Evolutionary conservation across 2,797 vertebrate genomes (phyloP).

Genomic region (Carcharodon carcharias): DNA sequence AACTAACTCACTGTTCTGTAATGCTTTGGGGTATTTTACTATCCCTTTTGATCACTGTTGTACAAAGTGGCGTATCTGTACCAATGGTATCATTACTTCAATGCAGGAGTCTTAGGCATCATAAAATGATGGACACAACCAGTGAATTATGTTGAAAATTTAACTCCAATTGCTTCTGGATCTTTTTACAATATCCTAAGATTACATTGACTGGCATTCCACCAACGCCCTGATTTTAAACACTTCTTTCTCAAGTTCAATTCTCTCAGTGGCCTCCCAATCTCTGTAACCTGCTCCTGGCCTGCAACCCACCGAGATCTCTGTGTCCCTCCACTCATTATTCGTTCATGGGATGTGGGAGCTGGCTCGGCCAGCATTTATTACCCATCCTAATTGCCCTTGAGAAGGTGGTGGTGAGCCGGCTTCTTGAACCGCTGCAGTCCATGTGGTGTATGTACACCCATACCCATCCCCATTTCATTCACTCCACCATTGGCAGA

Average conservation of each 20-base stretch:
- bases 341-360: too few relatives aligned
- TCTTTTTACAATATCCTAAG: neutral
- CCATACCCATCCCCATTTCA: neutral
- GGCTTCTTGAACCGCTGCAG: too few relatives aligned
- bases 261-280: neutral
- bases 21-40: slow-evolving; percentile 7
- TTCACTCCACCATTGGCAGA: neutral
- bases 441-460: too few relatives aligned
- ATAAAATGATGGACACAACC: neutral
- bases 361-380: too few relatives aligned
- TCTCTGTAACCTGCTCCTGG: neutral
- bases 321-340: neutral
- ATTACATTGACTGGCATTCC: neutral
- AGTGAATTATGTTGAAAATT: slow-evolving; percentile 15
- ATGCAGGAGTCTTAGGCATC: neutral
- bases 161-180: neutral
- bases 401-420: too few relatives aligned
- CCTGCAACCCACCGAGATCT: neutral
- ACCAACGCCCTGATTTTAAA: neutral
- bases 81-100: neutral
- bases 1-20: neutral
- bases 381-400: too few relatives aligned
- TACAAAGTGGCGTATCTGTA: neutral
- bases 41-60: slow-evolving; percentile 15
- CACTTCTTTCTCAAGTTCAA: neutral